Percentiles rank a stretch among this genome's conserved stretches.
These are phyloP conservation scores for Bombus difficillimus DNA, from an alignment of 1,140 invertebrate species.

Conservation along the genomic window DNA sequence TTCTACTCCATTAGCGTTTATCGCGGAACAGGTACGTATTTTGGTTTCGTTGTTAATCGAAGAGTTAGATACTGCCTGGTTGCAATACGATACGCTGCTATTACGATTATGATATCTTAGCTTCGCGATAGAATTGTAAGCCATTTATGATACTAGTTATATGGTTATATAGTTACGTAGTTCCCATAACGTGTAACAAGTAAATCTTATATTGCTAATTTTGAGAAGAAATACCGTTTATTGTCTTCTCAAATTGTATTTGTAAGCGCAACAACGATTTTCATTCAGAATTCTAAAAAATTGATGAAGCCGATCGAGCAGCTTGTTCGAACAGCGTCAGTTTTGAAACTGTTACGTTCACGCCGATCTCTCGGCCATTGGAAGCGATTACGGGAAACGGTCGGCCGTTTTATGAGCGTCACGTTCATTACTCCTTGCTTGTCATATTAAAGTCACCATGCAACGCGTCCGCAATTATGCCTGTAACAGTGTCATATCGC, in stretches of 20 bases:
- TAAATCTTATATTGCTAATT: too few species aligned
- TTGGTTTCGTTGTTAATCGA: not conserved
- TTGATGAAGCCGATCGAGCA: not conserved
- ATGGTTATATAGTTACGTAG: too few species aligned
- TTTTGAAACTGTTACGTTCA: conserved; percentile 12
- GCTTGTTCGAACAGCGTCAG: not conserved
- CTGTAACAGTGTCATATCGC: not conserved
- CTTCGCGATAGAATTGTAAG: too few species aligned
- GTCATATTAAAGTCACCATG: not conserved
- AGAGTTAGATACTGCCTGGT: too few species aligned
- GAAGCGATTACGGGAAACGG: not conserved
- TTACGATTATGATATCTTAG: too few species aligned
- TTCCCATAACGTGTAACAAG: too few species aligned
- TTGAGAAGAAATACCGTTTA: too few species aligned
- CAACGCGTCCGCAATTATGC: not conserved
- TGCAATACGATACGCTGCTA: too few species aligned
- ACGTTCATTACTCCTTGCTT: not conserved
- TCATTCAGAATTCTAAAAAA: too few species aligned
- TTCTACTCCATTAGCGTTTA: not conserved
- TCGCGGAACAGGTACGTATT: not conserved
- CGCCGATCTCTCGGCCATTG: not conserved
- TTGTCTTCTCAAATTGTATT: too few species aligned
- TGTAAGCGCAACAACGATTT: too few species aligned
- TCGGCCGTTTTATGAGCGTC: conserved; percentile 3
- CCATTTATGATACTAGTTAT: too few species aligned